Evolutionary conservation across 2,888 invertebrate genomes (phyloP).

Genomic region (Drosophila rellima): DNA sequence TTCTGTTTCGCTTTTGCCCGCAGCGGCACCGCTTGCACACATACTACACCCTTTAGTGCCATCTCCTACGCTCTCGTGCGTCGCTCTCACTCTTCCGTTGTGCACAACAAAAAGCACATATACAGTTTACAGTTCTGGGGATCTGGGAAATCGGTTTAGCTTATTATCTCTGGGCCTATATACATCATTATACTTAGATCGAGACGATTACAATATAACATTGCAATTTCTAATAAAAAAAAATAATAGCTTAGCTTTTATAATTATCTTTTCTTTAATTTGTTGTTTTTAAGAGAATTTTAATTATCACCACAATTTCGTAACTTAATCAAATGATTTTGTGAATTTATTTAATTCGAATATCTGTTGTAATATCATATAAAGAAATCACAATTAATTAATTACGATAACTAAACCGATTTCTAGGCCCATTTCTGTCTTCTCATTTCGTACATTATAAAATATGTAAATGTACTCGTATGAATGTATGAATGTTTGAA

Average conservation of each 20-base stretch:
- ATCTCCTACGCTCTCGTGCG: slow-evolving; percentile 33
- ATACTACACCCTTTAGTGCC: slow-evolving; percentile 12
- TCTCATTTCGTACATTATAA: background rate
- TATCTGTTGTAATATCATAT: slow-evolving; percentile 16
- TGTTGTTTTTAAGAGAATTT: slow-evolving; percentile 9
- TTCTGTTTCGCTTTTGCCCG: slow-evolving; percentile 16
- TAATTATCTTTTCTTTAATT: slow-evolving; percentile 8
- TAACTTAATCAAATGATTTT: slow-evolving; percentile 11
- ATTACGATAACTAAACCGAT: slow-evolving; percentile 21
- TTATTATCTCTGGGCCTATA: slow-evolving; percentile 11
- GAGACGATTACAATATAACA: slow-evolving; percentile 12
- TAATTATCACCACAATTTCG: slow-evolving; percentile 27
- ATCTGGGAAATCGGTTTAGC: slow-evolving; percentile 28
- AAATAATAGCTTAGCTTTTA: slow-evolving; percentile 37
- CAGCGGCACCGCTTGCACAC: slow-evolving; percentile 30
- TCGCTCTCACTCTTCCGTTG: slow-evolving; percentile 28
- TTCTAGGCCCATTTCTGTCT: slow-evolving; percentile 11
- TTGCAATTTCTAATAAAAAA: background rate
- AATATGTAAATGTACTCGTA: slow-evolving; percentile 2
- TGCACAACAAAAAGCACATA: slow-evolving; percentile 10
- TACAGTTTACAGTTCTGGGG: background rate
- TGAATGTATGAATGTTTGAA: slow-evolving; percentile 1
- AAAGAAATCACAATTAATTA: slow-evolving; percentile 39
- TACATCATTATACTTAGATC: slow-evolving; percentile 7
- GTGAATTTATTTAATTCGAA: slow-evolving; percentile 14